These are phyloP conservation scores for Ladona fulva DNA, from an alignment of 1,140 invertebrate species.

Conservation along the genomic window DNA sequence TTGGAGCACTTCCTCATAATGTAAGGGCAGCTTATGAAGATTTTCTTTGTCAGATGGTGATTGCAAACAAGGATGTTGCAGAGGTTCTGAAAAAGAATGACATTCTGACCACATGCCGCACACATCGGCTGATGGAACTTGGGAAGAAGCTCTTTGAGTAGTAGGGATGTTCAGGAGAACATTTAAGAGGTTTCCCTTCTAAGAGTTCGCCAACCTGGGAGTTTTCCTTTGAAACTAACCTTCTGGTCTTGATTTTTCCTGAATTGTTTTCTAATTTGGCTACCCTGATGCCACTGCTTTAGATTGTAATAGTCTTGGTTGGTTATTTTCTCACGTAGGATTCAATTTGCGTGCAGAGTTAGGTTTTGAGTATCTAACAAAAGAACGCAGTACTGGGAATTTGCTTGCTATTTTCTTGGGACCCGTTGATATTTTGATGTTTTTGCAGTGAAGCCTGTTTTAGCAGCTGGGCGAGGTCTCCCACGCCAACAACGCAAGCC, in stretches of 20 bases:
- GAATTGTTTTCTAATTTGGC: too few species aligned
- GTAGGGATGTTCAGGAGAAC: slow-evolving; percentile 37
- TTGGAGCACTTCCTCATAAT: slow-evolving; percentile 67
- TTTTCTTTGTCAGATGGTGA: slow-evolving; percentile 73
- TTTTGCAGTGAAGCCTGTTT: slow-evolving; percentile 14
- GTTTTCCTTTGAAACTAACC: not conserved
- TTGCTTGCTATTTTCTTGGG: slow-evolving; percentile 3
- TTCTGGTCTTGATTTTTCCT: too few species aligned
- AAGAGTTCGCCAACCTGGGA: not conserved
- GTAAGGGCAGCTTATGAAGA: slow-evolving; percentile 85
- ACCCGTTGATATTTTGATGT: slow-evolving; percentile 17
- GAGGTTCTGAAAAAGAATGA: slow-evolving; percentile 74
- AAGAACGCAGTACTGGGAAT: not conserved
- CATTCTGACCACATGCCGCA: slow-evolving; percentile 69
- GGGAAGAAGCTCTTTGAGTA: slow-evolving; percentile 76
- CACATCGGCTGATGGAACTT: slow-evolving; percentile 79
- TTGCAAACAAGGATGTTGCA: slow-evolving; percentile 63
- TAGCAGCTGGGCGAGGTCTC: not conserved
- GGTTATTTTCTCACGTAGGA: too few species aligned
- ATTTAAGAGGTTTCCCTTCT: not conserved
- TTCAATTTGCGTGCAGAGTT: too few species aligned
- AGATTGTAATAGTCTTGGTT: too few species aligned
- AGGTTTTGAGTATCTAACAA: too few species aligned
- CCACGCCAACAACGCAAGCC: not conserved
- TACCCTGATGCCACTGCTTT: too few species aligned